phyloP scores from a whole-genome alignment of 1,140 invertebrate species.

The Daktulosphaira vitifoliae region DNA sequence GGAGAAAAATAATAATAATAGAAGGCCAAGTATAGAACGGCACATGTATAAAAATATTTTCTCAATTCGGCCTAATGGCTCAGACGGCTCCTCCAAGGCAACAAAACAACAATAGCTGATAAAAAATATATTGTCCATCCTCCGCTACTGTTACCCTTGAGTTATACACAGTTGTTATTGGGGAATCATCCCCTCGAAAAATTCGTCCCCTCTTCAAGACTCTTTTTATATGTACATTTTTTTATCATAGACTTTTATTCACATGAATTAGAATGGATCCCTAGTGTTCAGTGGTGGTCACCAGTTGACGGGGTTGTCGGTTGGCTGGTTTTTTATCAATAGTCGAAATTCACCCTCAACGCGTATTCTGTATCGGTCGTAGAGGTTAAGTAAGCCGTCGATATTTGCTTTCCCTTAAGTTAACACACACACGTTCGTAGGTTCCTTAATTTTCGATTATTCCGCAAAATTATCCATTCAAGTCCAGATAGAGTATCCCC shows the following conservation, averaged over 20 bases:
- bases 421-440: too few species aligned
- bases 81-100: conserved; percentile 27
- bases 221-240: conserved; percentile 8
- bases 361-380: neutral
- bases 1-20: neutral
- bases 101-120: conserved; percentile 33
- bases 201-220: conserved; percentile 6
- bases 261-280: conserved; percentile 31
- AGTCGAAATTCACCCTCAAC: conserved; percentile 15
- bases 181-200: conserved; percentile 23
- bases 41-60: conserved; percentile 27
- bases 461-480: conserved; percentile 32
- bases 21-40: too few species aligned
- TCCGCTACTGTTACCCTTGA: neutral
- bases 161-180: conserved; percentile 17
- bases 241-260: neutral
- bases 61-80: conserved; percentile 32
- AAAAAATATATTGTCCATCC: conserved; percentile 31
- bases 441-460: conserved; percentile 32
- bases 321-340: conserved; percentile 16
- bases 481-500: neutral
- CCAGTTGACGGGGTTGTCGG: conserved; percentile 13
- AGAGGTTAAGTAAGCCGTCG: conserved; percentile 31
- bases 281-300: neutral
- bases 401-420: neutral